Evolutionary conservation across 2,797 vertebrate species (phyloP).

Genomic region (Sebastes trivittatus): DNA sequence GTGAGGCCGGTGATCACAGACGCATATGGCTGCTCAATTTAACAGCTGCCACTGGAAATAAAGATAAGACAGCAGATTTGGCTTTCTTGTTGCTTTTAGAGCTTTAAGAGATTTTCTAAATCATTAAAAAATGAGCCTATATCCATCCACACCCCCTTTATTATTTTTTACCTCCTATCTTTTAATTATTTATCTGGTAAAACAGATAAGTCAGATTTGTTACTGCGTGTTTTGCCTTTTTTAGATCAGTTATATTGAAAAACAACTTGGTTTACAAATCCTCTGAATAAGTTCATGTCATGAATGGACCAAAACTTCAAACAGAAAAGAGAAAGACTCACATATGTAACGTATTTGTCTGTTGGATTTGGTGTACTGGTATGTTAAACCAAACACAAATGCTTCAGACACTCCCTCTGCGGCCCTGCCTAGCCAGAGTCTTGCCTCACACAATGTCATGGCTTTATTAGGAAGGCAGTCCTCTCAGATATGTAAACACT

Average conservation of each 20-base stretch:
- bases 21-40: background rate
- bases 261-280: background rate
- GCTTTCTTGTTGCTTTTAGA: background rate
- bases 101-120: background rate
- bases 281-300: background rate
- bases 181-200: too few species aligned
- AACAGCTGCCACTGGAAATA: slow-evolving; percentile 10
- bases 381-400: background rate
- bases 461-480: slow-evolving; percentile 57
- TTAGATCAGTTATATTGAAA: background rate
- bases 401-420: background rate
- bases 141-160: too few species aligned
- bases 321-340: background rate
- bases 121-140: accelerated
- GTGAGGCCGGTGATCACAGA: slow-evolving; percentile 41
- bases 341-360: background rate
- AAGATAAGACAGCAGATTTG: background rate
- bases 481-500: slow-evolving; percentile 57
- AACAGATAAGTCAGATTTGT: background rate
- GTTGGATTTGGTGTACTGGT: background rate
- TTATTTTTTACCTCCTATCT: too few species aligned
- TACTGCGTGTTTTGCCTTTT: too few species aligned
- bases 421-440: background rate
- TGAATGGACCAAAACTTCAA: background rate
- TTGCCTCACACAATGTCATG: slow-evolving; percentile 15